phyloP scores from a whole-genome alignment of 2,113 vertebrate species.

The Tetraodon nigroviridis region DNA sequence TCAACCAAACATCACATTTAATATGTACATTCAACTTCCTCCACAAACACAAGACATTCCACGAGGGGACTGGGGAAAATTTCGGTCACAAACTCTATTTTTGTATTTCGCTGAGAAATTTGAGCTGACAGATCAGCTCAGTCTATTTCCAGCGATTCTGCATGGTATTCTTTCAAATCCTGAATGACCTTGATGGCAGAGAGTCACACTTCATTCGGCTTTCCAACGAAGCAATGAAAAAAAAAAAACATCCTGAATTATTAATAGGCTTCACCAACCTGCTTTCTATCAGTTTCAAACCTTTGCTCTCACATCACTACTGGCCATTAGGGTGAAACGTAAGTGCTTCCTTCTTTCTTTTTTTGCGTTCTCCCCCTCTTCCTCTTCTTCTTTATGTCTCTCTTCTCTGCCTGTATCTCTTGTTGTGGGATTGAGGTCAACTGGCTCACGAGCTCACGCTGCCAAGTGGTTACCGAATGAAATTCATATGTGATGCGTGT shows the following conservation, averaged over 20 bases:
- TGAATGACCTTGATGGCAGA: constrained; percentile 13
- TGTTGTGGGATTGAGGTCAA: constrained; percentile 65
- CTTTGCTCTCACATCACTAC: constrained; percentile 49
- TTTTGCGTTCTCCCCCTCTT: constrained; percentile 26
- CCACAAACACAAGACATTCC: background rate
- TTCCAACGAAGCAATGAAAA: constrained; percentile 41
- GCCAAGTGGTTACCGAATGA: constrained; percentile 49
- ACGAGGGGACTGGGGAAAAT: background rate
- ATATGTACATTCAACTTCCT: background rate
- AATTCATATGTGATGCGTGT: constrained; percentile 47
- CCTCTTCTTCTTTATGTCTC: constrained; percentile 25
- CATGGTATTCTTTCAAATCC: background rate
- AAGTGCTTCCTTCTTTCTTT: constrained; percentile 60
- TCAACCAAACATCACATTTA: background rate
- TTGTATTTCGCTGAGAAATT: background rate
- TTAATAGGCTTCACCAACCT: constrained; percentile 53
- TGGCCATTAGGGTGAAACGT: constrained; percentile 57
- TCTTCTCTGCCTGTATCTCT: constrained; percentile 36
- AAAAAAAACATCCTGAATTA: constrained; percentile 56
- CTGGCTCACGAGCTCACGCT: constrained; percentile 45
- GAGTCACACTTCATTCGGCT: constrained; percentile 31
- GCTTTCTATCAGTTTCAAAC: constrained; percentile 45
- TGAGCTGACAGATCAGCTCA: background rate
- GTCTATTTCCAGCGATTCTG: background rate
- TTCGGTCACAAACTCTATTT: background rate